Base-by-base conservation (phyloP, 1,140 invertebrate genomes). In the Linepithema humile region DNA sequence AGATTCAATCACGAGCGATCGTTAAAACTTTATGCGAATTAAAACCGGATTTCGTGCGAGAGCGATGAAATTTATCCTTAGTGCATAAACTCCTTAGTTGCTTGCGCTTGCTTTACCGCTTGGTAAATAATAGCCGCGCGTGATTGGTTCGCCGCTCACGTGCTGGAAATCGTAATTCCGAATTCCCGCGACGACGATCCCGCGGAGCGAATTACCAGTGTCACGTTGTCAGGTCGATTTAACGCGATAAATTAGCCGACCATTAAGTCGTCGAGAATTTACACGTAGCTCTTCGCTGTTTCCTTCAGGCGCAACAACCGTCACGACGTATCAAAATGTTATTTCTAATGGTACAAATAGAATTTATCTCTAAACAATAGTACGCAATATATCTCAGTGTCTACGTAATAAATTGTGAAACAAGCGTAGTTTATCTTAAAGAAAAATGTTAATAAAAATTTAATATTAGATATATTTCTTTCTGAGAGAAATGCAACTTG, bases 141-240 rank as follows among this genome's bases (percentile, higher is more conserved):
- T 32, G 85, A 88, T 88, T 87, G 85, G 65, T 43, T 73, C 10
- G 15, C 20, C n/a, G 60, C 29, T 86, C 80, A 86, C 85, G 72
- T 84, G 80, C 62, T 40, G 60, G 35, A 60, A 73, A 60, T 69
- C 43, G 80, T 67, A 86, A 84, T 80, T 26, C 60, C 17, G 59
- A 69, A 87, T 87, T 88, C 85, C 50, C 85, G 35, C 60, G 80
- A 48, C 69, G 55, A 83, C 57, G 29, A 50, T 87, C 45, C 43
- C 15, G 59, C 60, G 67, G 29, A n/a, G 43, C 55, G 40, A 87
- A 77, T 77, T 77, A 59, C 35, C 45, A 6, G 15, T 65, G 60
- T 65, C 74, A 65, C 60, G 29, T 77, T 65, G 38, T 65, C 43
- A 38, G 32, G n/a, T 40, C 50, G 12, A 65, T 43, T 65, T 53